Conservation (phyloP, 2,888 invertebrate species). For the Aromia moschata region DNA sequence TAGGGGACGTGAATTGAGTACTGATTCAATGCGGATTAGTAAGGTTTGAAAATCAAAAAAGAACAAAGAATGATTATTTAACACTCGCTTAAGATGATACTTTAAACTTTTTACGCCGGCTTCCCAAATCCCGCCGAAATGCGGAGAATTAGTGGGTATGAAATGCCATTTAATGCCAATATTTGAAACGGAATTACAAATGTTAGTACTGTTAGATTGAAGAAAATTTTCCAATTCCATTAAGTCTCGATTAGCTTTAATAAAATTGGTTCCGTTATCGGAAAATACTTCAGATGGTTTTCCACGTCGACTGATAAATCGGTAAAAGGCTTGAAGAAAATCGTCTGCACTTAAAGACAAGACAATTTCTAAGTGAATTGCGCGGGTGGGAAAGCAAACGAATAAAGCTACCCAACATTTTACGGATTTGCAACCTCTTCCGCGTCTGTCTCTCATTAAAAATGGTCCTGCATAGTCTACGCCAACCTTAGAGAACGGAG, state of each 20-base stretch:
- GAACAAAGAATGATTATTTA: constrained; percentile 33
- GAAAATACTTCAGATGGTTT: constrained; percentile 30
- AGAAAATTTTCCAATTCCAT: constrained; percentile 11
- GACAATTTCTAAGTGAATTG: constrained; percentile 34
- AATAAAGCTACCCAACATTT: constrained; percentile 34
- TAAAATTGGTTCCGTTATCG: constrained; percentile 19
- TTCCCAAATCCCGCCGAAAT: constrained; percentile 37
- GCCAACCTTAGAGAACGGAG: constrained; percentile 31
- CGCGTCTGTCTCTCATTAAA: constrained; percentile 27
- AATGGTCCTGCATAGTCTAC: constrained; percentile 44
- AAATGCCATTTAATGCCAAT: constrained; percentile 19
- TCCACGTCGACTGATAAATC: constrained; percentile 32
- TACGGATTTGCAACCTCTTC: constrained; percentile 20
- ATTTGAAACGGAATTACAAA: not conserved
- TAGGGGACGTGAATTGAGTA: constrained; percentile 49
- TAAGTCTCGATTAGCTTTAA: not conserved
- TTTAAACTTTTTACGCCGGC: too few species aligned
- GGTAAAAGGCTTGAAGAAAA: constrained; percentile 26
- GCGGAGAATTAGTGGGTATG: constrained; percentile 27
- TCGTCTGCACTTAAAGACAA: constrained; percentile 22
- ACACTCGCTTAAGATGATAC: constrained; percentile 41
- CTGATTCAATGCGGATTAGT: constrained; percentile 46
- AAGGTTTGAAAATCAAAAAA: constrained; percentile 39
- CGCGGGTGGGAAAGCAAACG: constrained; percentile 31
- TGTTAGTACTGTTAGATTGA: not conserved